Percentiles rank a stretch among this genome's conserved stretches.
These are phyloP conservation scores for Helostoma temminkii DNA, from an alignment of 2,797 vertebrate genomes.

Conservation along the genomic window DNA sequence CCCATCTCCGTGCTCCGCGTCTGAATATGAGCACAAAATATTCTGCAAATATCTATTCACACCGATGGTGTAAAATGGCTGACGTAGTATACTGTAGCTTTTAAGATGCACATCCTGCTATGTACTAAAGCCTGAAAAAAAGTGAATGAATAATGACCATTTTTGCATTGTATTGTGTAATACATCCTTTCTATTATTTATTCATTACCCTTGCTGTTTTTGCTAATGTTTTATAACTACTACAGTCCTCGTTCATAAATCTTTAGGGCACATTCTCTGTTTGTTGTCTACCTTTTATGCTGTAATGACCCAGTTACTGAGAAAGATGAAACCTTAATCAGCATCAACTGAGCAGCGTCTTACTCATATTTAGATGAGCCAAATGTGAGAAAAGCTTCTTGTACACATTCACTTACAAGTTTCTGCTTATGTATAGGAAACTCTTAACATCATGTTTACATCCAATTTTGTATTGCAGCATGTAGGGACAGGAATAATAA, in stretches of 20 bases:
- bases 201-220: not conserved
- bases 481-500: not conserved
- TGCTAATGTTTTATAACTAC: not conserved
- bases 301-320: not conserved
- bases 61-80: too few species aligned
- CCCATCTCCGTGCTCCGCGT: too few species aligned
- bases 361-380: not conserved
- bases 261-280: not conserved
- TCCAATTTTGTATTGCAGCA: too few species aligned
- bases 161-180: not conserved
- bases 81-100: too few species aligned
- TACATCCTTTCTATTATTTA: not conserved
- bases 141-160: not conserved
- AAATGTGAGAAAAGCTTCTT: not conserved
- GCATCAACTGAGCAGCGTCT: not conserved
- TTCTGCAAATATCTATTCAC: too few species aligned
- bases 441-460: not conserved
- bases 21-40: too few species aligned
- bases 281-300: not conserved
- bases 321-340: not conserved
- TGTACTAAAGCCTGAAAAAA: not conserved
- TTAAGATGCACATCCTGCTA: too few species aligned
- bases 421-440: not conserved
- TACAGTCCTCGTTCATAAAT: not conserved
- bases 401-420: too few species aligned